Percentiles rank a stretch among this genome's conserved stretches.
These are phyloP conservation scores for Athalia circularis DNA, from an alignment of 2,888 invertebrate species.

Conservation along the genomic window DNA sequence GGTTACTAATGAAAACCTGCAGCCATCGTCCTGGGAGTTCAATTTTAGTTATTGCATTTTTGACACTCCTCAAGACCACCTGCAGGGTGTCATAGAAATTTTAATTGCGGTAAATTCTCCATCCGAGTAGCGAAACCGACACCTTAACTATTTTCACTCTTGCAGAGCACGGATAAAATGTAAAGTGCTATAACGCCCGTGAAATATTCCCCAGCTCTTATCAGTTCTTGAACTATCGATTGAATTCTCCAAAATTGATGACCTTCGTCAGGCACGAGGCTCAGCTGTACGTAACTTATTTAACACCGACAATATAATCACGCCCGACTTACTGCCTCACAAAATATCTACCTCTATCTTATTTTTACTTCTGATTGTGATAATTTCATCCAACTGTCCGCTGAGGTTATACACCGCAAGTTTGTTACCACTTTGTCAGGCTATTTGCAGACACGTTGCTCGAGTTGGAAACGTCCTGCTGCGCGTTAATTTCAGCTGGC, in stretches of 20 bases:
- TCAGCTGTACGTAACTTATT: neutral
- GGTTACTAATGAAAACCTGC: slow-evolving; percentile 32
- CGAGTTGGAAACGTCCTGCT: slow-evolving; percentile 17
- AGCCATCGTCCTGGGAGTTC: neutral
- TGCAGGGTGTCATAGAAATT: slow-evolving; percentile 1
- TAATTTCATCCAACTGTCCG: slow-evolving; percentile 6
- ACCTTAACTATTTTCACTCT: slow-evolving; percentile 15
- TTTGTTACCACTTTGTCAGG: slow-evolving; percentile 29
- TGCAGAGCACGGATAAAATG: slow-evolving; percentile 9
- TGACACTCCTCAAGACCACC: slow-evolving; percentile 31
- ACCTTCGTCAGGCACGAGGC: neutral
- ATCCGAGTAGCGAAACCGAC: slow-evolving; percentile 14
- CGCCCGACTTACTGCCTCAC: neutral
- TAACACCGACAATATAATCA: slow-evolving; percentile 7
- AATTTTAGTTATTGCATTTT: slow-evolving; percentile 37
- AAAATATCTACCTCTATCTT: too few relatives aligned
- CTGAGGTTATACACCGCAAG: slow-evolving; percentile 5
- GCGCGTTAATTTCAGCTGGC: slow-evolving; percentile 30
- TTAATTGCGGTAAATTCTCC: slow-evolving; percentile 34
- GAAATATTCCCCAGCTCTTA: neutral
- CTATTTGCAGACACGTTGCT: slow-evolving; percentile 23
- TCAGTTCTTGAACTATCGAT: slow-evolving; percentile 25
- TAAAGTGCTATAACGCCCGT: slow-evolving; percentile 6
- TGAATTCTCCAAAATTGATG: slow-evolving; percentile 18
- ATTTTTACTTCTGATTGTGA: slow-evolving; percentile 3